A percentile compares a stretch with the other conserved stretches of the same genome.
phyloP scores from a whole-genome alignment of 2,113 vertebrate species.

The Vireo altiloquus region DNA sequence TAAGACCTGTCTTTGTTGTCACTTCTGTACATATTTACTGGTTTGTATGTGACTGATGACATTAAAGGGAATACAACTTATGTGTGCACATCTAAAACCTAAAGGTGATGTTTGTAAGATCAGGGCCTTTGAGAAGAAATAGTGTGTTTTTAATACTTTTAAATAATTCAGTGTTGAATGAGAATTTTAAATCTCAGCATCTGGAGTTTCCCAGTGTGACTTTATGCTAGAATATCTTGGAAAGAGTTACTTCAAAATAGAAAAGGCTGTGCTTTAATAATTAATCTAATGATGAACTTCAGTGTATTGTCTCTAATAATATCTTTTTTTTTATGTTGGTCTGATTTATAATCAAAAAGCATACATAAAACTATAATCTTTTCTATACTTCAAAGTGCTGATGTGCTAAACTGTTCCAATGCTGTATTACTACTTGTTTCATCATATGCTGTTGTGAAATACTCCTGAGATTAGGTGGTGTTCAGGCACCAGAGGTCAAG shows the following conservation, averaged over 20 bases:
- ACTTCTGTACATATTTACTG: not conserved
- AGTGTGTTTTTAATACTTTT: not conserved
- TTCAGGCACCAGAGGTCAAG: constrained; percentile 65
- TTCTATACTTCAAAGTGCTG: constrained; percentile 45
- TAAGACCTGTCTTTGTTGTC: not conserved
- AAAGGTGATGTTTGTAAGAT: not conserved
- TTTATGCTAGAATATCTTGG: not conserved
- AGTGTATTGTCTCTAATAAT: not conserved
- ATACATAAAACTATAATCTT: constrained; percentile 20
- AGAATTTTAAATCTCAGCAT: not conserved
- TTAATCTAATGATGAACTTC: not conserved
- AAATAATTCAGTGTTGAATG: not conserved
- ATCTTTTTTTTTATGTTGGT: not conserved
- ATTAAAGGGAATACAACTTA: not conserved
- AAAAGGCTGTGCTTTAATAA: not conserved
- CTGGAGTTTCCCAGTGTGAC: not conserved
- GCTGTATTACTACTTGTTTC: constrained; percentile 35
- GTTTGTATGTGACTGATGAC: not conserved
- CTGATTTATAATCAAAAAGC: constrained; percentile 9
- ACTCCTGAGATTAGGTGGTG: constrained; percentile 51
- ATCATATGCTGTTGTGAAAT: constrained; percentile 36
- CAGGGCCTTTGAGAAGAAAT: not conserved
- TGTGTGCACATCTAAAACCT: not conserved
- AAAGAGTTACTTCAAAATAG: not conserved
- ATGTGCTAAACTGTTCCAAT: constrained; percentile 51